These are phyloP conservation scores for Xiphophorus hellerii DNA, from an alignment of 2,113 vertebrate species.

Conservation along the genomic window DNA sequence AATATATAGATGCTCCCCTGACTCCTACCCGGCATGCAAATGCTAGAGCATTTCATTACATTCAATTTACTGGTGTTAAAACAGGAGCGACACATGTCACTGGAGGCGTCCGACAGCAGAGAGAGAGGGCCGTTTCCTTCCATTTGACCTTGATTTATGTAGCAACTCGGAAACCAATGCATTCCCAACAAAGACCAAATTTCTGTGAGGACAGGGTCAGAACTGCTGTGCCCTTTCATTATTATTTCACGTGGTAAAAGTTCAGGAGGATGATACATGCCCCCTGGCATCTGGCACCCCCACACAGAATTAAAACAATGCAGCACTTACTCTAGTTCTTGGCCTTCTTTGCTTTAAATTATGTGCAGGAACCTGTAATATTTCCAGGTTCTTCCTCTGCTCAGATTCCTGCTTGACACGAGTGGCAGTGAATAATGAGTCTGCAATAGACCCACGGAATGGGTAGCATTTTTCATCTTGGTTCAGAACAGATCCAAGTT, in stretches of 20 bases:
- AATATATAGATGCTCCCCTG: background rate
- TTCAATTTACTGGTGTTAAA: conserved; percentile 24
- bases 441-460: conserved; percentile 41
- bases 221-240: conserved; percentile 1
- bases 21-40: conserved; percentile 16
- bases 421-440: conserved; percentile 66
- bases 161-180: conserved; percentile 28
- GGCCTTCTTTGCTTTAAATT: conserved; percentile 27
- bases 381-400: conserved; percentile 40
- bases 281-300: conserved; percentile 32
- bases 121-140: conserved; percentile 24
- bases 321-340: conserved; percentile 7
- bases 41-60: conserved; percentile 24
- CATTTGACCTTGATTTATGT: conserved; percentile 56
- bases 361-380: conserved; percentile 42
- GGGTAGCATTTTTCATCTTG: conserved; percentile 59
- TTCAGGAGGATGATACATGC: conserved; percentile 10
- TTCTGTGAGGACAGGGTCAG: conserved; percentile 42
- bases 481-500: conserved; percentile 38
- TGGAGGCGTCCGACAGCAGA: background rate
- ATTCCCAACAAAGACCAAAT: conserved; percentile 35
- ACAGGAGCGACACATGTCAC: conserved; percentile 30
- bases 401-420: conserved; percentile 44
- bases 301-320: conserved; percentile 44
- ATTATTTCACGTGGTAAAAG: conserved; percentile 23